Evolutionary conservation across 2,113 vertebrate genomes (phyloP).

Genomic region (Heterotilapia buettikoferi): DNA sequence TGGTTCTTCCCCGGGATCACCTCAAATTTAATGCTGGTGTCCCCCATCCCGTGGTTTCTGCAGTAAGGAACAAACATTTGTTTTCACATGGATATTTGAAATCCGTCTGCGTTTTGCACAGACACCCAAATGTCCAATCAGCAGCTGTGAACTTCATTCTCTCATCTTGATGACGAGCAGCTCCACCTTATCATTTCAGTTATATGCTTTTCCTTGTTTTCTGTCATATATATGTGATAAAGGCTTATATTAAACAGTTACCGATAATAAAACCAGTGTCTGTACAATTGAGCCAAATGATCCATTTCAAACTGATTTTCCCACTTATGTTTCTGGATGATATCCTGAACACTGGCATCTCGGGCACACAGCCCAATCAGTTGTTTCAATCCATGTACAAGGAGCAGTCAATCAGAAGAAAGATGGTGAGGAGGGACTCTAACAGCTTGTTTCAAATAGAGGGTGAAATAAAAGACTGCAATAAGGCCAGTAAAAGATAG

Average conservation of each 20-base stretch:
- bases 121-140: neutral
- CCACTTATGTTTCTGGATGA: neutral
- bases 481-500: neutral
- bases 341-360: neutral
- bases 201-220: neutral
- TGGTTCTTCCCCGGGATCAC: conserved; percentile 99
- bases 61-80: neutral
- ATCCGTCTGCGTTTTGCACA: rapidly evolving
- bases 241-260: neutral
- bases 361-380: neutral
- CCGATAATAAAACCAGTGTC: neutral
- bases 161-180: neutral
- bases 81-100: neutral
- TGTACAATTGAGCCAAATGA: neutral
- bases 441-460: neutral
- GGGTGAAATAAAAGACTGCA: neutral
- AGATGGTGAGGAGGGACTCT: neutral
- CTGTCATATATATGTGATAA: neutral
- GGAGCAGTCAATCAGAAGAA: neutral
- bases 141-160: neutral
- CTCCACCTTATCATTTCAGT: neutral
- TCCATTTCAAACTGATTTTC: neutral
- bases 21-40: conserved; percentile 98
- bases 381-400: neutral
- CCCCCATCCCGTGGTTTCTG: conserved; percentile 99